These are phyloP conservation scores for Drosophila borealis DNA, from an alignment of 2,888 invertebrate genomes.

Conservation along the genomic window DNA sequence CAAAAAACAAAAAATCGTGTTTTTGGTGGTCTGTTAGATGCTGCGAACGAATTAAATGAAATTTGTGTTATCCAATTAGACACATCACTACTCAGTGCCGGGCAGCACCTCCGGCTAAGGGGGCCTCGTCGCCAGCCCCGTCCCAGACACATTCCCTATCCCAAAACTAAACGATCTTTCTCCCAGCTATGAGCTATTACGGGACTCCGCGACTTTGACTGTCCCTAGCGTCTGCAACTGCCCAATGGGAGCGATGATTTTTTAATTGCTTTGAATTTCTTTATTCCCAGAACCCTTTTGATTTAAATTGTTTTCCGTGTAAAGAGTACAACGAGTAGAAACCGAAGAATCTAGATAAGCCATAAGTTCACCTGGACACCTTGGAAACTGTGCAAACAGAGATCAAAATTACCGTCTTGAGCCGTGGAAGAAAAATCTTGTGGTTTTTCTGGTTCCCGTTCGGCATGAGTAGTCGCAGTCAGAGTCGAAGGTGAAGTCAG, in stretches of 20 bases:
- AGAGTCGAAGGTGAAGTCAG: not conserved
- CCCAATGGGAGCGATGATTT: constrained; percentile 48
- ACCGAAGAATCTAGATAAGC: constrained; percentile 32
- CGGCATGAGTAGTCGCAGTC: not conserved
- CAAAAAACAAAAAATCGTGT: constrained; percentile 39
- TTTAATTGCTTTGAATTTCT: constrained; percentile 73
- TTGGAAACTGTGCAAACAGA: constrained; percentile 13
- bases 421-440: constrained; percentile 38
- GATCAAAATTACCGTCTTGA: constrained; percentile 4
- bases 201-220: constrained; percentile 38
- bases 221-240: constrained; percentile 17
- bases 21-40: constrained; percentile 57
- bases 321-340: constrained; percentile 28
- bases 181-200: constrained; percentile 68
- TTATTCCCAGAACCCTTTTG: constrained; percentile 71
- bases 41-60: constrained; percentile 69
- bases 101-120: constrained; percentile 23
- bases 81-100: constrained; percentile 51
- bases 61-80: constrained; percentile 76
- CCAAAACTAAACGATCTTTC: constrained; percentile 69
- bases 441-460: constrained; percentile 34
- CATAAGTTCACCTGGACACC: not conserved
- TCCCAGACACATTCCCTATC: constrained; percentile 1
- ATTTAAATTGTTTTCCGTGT: constrained; percentile 60
- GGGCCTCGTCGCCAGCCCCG: not conserved